Base-by-base conservation (phyloP, 2,888 invertebrate species). In the Leucophenga montana region DNA sequence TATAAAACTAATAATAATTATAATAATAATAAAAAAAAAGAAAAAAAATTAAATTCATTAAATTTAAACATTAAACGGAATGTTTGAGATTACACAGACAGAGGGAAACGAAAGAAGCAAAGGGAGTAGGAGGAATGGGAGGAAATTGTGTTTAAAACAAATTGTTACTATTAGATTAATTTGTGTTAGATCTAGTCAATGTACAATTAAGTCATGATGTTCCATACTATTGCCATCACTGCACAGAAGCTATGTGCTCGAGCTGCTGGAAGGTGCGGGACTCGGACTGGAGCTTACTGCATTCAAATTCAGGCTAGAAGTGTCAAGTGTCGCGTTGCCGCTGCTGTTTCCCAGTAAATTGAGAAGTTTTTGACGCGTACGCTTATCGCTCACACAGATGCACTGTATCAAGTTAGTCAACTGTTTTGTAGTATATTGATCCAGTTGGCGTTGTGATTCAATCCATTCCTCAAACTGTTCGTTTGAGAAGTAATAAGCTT, bases 401-500 rank as follows among this genome's bases (percentile, higher is more conserved):
- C 95, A 96, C 69, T 92, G 93, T 1, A 98, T 93, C 53, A 99
- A 90, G 18, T 95, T 94, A 64, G 92, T 89, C 69, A 98, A 88
- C 89, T 99, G 99, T 82, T 95, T 96, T 56, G 92, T 90, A 0
- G 96, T 95, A 90, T 98, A 99, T 87, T 97, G 97, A 76, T 92
- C 92, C 85, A 95, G 93, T 87, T 97, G 96, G 71, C 92, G 92
- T 85, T 97, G 95, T 53, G 95, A 94, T 76, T 92, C 91, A 8
- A 99, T 92, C 93, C 98, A 99, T 64, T 93, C 92, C 86, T 98
- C 97, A 50, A 99, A 90, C 67, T 94, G 94, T 72, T 92, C 92
- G 81, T 97, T 94, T 0, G 97, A 96, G 77, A 97, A 91, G 90
- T 99, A 99, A 87, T 95, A 99, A 0, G 98, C 98, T 87, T 99